These are phyloP conservation scores for Caenorhabditis macrosperma DNA, from an alignment of 2,888 invertebrate genomes.

Conservation along the genomic window DNA sequence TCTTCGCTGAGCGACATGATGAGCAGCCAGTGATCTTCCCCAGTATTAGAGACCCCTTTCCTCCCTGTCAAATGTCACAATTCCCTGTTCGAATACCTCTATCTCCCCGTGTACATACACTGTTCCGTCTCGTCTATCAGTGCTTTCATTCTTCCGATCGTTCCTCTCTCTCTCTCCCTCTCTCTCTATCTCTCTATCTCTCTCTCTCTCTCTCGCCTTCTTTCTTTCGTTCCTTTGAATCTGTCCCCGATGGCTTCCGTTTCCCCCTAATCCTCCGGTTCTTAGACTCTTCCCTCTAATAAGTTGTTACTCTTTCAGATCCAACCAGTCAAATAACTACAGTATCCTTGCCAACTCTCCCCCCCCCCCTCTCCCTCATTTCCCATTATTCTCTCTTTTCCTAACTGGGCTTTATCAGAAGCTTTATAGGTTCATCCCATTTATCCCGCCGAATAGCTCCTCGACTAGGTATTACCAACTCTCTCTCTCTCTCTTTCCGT, in stretches of 20 bases:
- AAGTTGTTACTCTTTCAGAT: slow-evolving; percentile 5
- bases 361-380: slow-evolving; percentile 18
- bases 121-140: slow-evolving; percentile 35
- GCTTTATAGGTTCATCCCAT: slow-evolving; percentile 33
- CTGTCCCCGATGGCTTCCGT: slow-evolving; percentile 2
- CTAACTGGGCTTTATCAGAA: slow-evolving; percentile 40
- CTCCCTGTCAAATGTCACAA: slow-evolving; percentile 33
- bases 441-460: slow-evolving; percentile 13
- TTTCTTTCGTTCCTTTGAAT: not conserved
- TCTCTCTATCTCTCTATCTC: not conserved
- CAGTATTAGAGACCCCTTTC: slow-evolving; percentile 27
- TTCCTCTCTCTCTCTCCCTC: slow-evolving; percentile 4
- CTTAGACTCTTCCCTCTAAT: slow-evolving; percentile 30
- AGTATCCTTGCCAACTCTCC: slow-evolving; percentile 44
- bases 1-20: slow-evolving; percentile 49
- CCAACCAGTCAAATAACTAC: slow-evolving; percentile 44
- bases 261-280: slow-evolving; percentile 29
- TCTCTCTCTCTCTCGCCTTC: not conserved
- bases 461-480: slow-evolving; percentile 47
- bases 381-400: slow-evolving; percentile 14
- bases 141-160: slow-evolving; percentile 38
- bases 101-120: slow-evolving; percentile 27
- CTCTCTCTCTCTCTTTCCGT: not conserved
- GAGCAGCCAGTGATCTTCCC: slow-evolving; percentile 38
- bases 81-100: slow-evolving; percentile 38